Evolutionary conservation across 2,888 invertebrate genomes (phyloP).

Genomic region (Melinopterus prodromus): DNA sequence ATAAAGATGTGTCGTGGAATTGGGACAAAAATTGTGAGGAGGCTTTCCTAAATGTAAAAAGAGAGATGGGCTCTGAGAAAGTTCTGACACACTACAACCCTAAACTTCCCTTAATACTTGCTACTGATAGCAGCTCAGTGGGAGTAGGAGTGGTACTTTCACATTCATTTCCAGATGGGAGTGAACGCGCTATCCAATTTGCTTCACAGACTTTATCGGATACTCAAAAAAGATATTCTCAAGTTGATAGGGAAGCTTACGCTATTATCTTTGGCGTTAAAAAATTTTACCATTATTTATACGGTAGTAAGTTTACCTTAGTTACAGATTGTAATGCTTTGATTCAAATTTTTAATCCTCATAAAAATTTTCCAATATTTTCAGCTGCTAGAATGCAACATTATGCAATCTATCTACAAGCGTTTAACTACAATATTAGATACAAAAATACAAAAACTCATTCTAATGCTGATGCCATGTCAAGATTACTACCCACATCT

Average conservation of each 20-base stretch:
- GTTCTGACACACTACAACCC: slow-evolving; percentile 47
- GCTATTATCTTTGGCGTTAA: slow-evolving; percentile 32
- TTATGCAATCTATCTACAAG: slow-evolving; percentile 28
- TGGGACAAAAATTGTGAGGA: slow-evolving; percentile 16
- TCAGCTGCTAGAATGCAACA: slow-evolving; percentile 25
- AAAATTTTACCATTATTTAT: too few relatives aligned
- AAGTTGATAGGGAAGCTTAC: slow-evolving; percentile 31
- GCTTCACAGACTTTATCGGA: slow-evolving; percentile 47
- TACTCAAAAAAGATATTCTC: slow-evolving; percentile 46
- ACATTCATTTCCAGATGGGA: slow-evolving; percentile 50
- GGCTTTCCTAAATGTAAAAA: slow-evolving; percentile 23
- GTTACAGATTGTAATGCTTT: slow-evolving; percentile 28
- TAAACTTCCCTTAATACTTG: slow-evolving; percentile 44
- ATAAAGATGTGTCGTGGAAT: too few relatives aligned
- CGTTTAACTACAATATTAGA: slow-evolving; percentile 24
- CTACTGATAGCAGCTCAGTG: slow-evolving; percentile 46
- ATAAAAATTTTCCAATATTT: slow-evolving; percentile 17
- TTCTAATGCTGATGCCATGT: slow-evolving; percentile 27
- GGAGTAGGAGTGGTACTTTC: slow-evolving; percentile 52
- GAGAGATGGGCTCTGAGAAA: slow-evolving; percentile 42
- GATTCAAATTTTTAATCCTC: slow-evolving; percentile 23
- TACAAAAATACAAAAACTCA: slow-evolving; percentile 9
- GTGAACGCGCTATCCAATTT: slow-evolving; percentile 54
- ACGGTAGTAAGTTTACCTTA: too few relatives aligned
- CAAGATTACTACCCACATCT: slow-evolving; percentile 6